Percentiles rank a stretch among this genome's conserved stretches.
Conservation (phyloP, 2,113 vertebrate genomes). For the Coryphaenoides rupestris region DNA sequence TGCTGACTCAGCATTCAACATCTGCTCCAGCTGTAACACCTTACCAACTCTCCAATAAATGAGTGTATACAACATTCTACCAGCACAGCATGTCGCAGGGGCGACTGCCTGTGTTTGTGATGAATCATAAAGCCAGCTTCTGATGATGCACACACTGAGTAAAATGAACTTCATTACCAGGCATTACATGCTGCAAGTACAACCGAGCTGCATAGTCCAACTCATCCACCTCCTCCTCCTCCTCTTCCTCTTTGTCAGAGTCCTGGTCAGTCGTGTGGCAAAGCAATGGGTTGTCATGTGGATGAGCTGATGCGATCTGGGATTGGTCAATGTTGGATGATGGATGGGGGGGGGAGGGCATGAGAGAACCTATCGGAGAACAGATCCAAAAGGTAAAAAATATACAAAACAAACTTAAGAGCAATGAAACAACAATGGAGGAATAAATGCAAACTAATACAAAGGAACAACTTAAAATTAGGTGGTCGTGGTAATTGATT, state of each 20-base stretch:
- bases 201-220: conserved; percentile 43
- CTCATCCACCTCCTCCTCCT: conserved; percentile 44
- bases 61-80: no score
- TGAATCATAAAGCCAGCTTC: neutral
- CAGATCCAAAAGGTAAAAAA: conserved; percentile 25
- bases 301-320: conserved; percentile 51
- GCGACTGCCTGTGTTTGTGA: neutral
- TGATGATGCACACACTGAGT: neutral
- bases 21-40: no score
- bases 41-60: no score
- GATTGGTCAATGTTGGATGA: conserved; percentile 67
- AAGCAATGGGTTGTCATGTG: conserved; percentile 55
- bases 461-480: neutral
- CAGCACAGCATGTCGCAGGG: no score
- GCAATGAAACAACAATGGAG: conserved; percentile 13
- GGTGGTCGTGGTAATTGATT: neutral
- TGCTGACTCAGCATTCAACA: no score
- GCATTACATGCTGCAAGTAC: conserved; percentile 56
- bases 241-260: conserved; percentile 46
- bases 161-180: conserved; percentile 52
- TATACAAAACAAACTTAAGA: conserved; percentile 8
- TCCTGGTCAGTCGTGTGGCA: conserved; percentile 40
- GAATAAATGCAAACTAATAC: conserved; percentile 5
- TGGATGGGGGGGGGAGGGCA: conserved; percentile 64
- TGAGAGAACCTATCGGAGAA: conserved; percentile 62